A percentile compares a stretch with the other conserved stretches of the same genome.
Evolutionary conservation across 1,140 invertebrate species (phyloP).

Genomic region (Pogonognathellus flavescens): DNA sequence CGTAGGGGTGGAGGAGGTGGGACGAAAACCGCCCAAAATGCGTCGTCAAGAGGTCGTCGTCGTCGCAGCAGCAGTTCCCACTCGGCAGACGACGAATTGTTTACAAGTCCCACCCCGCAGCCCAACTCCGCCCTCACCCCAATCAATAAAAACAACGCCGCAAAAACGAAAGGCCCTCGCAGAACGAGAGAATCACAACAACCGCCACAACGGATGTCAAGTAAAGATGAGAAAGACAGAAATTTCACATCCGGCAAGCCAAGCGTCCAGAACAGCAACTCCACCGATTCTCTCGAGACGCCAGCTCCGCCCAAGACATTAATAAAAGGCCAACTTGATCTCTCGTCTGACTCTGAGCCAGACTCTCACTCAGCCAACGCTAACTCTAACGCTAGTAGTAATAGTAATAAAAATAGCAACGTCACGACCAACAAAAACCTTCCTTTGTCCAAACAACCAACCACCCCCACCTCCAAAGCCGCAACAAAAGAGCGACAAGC

Average conservation of each 20-base stretch:
- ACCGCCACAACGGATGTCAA: slow-evolving; percentile 7
- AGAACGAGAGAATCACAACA: slow-evolving; percentile 64
- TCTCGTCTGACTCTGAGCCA: slow-evolving; percentile 64
- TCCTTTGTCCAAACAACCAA: neutral
- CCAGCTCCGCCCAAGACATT: slow-evolving; percentile 66
- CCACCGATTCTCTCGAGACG: slow-evolving; percentile 33
- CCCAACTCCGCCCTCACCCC: neutral
- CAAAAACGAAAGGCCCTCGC: slow-evolving; percentile 65
- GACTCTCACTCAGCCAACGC: slow-evolving; percentile 30
- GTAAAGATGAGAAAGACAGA: slow-evolving; percentile 55
- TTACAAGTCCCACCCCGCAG: neutral
- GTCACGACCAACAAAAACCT: neutral
- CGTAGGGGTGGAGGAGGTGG: neutral
- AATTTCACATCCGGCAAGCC: neutral
- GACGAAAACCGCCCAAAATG: neutral
- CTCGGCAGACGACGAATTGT: too few species aligned
- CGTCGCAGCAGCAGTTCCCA: slow-evolving; percentile 13
- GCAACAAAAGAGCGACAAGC: neutral
- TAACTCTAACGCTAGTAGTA: neutral
- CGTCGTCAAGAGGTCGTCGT: neutral
- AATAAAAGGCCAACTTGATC: slow-evolving; percentile 54
- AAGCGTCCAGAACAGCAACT: neutral
- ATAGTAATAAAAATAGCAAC: too few species aligned
- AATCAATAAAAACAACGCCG: neutral
- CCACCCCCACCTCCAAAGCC: neutral